Base-by-base conservation (phyloP, 2,797 vertebrate species). In the Paramormyrops hopkinsi region DNA sequence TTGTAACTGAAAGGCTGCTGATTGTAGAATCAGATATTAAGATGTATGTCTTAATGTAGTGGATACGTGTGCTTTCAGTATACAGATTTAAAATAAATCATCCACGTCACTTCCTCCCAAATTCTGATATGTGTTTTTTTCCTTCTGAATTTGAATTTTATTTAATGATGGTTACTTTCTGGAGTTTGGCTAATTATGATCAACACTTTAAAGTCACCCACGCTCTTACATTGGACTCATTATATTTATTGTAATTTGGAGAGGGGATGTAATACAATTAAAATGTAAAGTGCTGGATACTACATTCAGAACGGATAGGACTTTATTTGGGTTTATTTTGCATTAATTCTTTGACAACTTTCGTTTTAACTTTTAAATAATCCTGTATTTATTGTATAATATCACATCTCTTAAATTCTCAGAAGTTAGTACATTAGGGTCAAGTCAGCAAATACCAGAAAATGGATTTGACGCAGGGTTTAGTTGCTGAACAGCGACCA, bases 61-160 rank as follows among this genome's bases (percentile, higher is more conserved):
- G 85, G 25, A 54, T 41, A 69, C 0, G 1, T 1, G 4, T 56
- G 85, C 51, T 37, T 56, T 54, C 50, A 84, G 25, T 1, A 54
- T 86, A 41, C 51, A 41, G 50, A 59, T 86, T 86, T 33, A 54
- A 86, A 86, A 37, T 86, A 86, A 86, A 86, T 22, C 8, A 33
- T 86, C 50, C 51, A 82, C 0, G 19, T 46, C 33, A 29, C 12
- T 56, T 59, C 54, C 6, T 19, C 5, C 14, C 51, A 86, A 46
- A 9, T 86, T 33, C 48, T 54, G 50, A 6, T 33, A 11, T 79
- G 29, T 37, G 4, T 86, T 56, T 56, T 54, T 56, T 56, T 29
- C 50, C 29, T 8, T 54, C 50, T 56, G 51, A 83, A 4, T 37
- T 19, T 9, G 14, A 56, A 37, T 12, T 33, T 17, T 41, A 41